These are phyloP conservation scores for Damaliscus lunatus DNA, from an alignment of 2,113 vertebrate genomes.

Conservation along the genomic window DNA sequence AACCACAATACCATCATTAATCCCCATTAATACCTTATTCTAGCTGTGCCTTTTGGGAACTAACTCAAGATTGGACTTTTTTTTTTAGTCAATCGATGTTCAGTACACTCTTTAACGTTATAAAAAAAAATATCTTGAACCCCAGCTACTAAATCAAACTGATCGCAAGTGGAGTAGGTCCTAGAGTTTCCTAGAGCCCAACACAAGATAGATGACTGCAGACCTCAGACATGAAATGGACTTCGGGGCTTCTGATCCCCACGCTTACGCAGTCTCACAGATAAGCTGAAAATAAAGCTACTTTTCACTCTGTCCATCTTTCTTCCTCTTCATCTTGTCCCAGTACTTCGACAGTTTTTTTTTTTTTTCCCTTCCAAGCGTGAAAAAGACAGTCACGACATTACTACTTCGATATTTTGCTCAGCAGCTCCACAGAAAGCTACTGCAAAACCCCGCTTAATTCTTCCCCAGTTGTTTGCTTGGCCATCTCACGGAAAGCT, in stretches of 20 bases:
- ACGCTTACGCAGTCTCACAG: neutral
- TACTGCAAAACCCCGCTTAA: neutral
- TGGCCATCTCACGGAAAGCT: neutral
- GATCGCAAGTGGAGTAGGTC: neutral
- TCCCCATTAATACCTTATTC: constrained; percentile 68
- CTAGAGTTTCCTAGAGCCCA: neutral
- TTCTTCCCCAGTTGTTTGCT: neutral
- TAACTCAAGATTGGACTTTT: constrained; percentile 49
- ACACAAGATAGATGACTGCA: neutral
- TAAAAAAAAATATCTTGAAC: neutral
- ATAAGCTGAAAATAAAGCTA: neutral
- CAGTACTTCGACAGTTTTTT: neutral
- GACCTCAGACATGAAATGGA: neutral
- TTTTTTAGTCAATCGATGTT: constrained; percentile 49
- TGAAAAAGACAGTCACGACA: neutral
- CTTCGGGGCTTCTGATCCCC: neutral
- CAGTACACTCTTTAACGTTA: constrained; percentile 9
- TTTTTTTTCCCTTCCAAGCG: neutral
- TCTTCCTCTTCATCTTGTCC: neutral
- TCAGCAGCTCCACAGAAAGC: neutral
- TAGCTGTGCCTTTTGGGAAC: constrained; percentile 52
- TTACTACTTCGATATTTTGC: neutral
- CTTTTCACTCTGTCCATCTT: neutral
- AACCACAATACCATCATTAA: constrained; percentile 62
- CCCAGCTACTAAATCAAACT: constrained; percentile 54